These are phyloP conservation scores for Mantis religiosa DNA, from an alignment of 2,888 invertebrate genomes.

Conservation along the genomic window DNA sequence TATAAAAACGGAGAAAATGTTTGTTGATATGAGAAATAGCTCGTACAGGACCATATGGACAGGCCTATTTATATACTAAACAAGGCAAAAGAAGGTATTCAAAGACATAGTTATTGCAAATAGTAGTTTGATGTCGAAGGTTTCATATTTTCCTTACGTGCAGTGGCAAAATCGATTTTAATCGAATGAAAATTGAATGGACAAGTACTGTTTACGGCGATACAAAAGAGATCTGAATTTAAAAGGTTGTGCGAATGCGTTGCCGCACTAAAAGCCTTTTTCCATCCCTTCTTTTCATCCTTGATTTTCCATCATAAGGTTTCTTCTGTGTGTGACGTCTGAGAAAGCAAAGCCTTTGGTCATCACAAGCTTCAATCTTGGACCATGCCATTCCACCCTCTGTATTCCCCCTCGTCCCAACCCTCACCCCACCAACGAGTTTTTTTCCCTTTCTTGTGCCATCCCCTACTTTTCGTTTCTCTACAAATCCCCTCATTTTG, in stretches of 20 bases:
- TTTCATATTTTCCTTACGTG: no score
- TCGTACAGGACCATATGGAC: no score
- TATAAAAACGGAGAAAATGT: no score
- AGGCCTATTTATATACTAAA: no score
- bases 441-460: conserved; percentile 2
- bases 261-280: background rate
- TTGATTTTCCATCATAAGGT: conserved; percentile 4
- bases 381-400: conserved; percentile 6
- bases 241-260: background rate
- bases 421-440: background rate
- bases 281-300: background rate
- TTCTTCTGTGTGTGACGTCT: conserved; percentile 21
- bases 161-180: no score
- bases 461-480: conserved; percentile 15
- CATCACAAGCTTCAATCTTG: conserved; percentile 24
- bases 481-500: conserved; percentile 30
- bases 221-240: background rate
- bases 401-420: background rate
- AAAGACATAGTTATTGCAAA: no score
- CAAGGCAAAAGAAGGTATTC: no score
- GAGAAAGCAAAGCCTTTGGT: conserved; percentile 23
- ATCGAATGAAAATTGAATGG: no score
- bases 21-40: no score
- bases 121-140: no score
- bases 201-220: no score